Evolutionary conservation across 2,113 vertebrate genomes (phyloP).

Genomic region (Oryzias celebensis): DNA sequence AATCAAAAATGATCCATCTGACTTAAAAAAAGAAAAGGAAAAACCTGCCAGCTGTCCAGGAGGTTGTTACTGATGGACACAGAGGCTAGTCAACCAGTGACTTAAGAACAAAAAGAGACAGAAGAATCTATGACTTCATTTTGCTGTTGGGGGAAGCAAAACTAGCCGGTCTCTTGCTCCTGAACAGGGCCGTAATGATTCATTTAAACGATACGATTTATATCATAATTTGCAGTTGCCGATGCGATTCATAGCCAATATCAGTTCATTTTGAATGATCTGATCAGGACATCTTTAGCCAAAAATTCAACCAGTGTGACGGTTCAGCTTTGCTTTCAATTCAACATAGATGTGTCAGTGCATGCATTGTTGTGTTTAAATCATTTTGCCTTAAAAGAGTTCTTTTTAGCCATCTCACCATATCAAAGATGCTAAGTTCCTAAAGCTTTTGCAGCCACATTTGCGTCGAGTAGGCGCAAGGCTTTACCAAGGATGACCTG

Average conservation of each 20-base stretch:
- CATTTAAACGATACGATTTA: no score
- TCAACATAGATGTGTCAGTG: constrained; percentile 35
- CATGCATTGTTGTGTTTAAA: constrained; percentile 55
- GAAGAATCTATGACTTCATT: neutral
- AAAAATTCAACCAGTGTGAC: no score
- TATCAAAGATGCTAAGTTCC: constrained; percentile 43
- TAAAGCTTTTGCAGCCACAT: constrained; percentile 6
- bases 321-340: constrained; percentile 33
- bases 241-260: no score
- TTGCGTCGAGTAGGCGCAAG: constrained; percentile 5
- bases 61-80: constrained; percentile 56
- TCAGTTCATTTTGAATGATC: no score
- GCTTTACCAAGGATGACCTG: constrained; percentile 21
- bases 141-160: neutral
- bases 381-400: constrained; percentile 40
- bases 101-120: neutral
- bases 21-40: constrained; percentile 17
- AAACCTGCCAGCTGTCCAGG: constrained; percentile 18
- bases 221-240: no score
- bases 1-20: constrained; percentile 35
- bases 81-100: constrained; percentile 5
- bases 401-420: constrained; percentile 44
- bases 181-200: no score
- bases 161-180: no score
- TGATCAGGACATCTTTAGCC: no score